Conservation (phyloP, 2,797 vertebrate species). For the Pyrocephalus nanus region DNA sequence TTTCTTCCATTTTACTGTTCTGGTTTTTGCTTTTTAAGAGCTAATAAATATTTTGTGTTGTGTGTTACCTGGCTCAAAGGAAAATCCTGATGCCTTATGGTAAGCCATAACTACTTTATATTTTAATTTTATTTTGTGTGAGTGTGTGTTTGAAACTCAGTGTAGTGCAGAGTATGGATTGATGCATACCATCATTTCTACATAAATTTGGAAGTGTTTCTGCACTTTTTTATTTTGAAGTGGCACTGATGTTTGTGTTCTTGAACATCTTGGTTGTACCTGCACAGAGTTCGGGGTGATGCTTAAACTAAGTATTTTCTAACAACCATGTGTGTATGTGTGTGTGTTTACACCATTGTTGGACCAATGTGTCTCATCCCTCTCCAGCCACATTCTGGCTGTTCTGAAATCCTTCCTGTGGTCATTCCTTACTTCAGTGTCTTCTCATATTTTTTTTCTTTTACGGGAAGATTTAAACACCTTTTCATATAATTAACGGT, state of each 20-base stretch:
- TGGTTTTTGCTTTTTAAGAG: neutral
- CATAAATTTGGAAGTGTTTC: neutral
- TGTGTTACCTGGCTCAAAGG: neutral
- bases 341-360: neutral
- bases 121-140: neutral
- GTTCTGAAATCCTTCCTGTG: neutral
- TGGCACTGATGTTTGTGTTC: neutral
- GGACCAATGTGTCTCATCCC: neutral
- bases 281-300: neutral
- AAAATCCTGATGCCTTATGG: neutral
- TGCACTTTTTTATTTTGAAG: neutral
- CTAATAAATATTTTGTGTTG: neutral
- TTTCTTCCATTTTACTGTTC: neutral
- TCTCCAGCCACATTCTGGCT: neutral
- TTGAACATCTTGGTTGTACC: neutral
- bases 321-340: neutral
- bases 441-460: neutral
- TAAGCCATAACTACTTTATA: neutral
- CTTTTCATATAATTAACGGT: neutral
- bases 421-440: neutral
- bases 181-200: neutral
- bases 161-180: neutral
- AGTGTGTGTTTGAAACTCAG: neutral
- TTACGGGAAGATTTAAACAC: neutral
- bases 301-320: neutral